Evolutionary conservation across 2,113 vertebrate species (phyloP).

Genomic region (Crotophaga sulcirostris): DNA sequence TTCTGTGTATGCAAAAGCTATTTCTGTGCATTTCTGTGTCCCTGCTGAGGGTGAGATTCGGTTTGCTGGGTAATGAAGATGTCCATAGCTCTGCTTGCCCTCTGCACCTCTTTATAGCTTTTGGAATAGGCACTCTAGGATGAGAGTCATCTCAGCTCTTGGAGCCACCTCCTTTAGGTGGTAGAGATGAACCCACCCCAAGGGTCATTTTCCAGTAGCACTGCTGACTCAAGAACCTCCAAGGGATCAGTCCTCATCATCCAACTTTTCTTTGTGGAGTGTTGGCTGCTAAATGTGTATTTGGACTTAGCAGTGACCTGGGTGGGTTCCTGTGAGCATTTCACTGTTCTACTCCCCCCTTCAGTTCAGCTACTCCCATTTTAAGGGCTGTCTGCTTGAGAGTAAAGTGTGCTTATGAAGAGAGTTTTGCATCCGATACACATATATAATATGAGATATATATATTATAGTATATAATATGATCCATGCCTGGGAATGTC

Average conservation of each 20-base stretch:
- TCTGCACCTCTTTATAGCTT: background rate
- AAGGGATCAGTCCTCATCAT: background rate
- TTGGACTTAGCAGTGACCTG: background rate
- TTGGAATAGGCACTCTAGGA: background rate
- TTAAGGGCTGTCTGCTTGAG: background rate
- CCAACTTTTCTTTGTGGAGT: background rate
- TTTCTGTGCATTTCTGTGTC: background rate
- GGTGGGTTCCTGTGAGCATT: background rate
- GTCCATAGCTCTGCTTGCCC: background rate
- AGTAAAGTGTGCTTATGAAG: background rate
- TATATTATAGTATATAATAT: no score
- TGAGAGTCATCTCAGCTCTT: background rate
- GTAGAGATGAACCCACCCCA: no score
- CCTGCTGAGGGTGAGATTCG: background rate
- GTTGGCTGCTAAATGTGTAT: background rate
- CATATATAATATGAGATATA: background rate
- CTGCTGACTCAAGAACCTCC: background rate
- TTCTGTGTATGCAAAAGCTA: background rate
- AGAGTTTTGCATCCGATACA: background rate
- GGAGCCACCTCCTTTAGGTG: background rate
- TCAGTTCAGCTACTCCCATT: background rate
- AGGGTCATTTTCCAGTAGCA: background rate
- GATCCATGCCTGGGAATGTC: background rate
- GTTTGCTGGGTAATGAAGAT: background rate
- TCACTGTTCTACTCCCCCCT: background rate